Percentiles rank a stretch among this genome's conserved stretches.
These are phyloP conservation scores for Notamacropus eugenii DNA, from an alignment of 2,797 vertebrate species.

Conservation along the genomic window DNA sequence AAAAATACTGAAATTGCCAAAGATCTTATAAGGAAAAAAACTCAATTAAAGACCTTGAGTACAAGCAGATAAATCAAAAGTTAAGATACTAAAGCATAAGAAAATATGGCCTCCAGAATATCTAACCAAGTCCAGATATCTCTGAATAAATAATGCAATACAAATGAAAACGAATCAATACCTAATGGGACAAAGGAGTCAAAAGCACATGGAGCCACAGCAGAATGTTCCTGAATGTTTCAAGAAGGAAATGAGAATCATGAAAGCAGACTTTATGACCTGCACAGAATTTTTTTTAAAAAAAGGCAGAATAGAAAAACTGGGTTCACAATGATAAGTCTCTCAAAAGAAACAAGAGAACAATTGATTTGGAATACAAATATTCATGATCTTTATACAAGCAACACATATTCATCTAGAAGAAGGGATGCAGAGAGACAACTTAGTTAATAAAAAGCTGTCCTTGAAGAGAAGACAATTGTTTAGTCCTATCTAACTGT, in stretches of 20 bases:
- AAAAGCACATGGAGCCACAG: not conserved
- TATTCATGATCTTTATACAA: not conserved
- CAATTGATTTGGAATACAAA: not conserved
- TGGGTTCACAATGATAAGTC: not conserved
- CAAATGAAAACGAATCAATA: not conserved
- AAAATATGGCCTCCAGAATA: not conserved
- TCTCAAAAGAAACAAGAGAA: not conserved
- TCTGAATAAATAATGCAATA: not conserved
- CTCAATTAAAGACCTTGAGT: not conserved
- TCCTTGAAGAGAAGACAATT: not conserved
- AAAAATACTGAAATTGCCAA: not conserved
- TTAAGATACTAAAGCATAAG: not conserved
- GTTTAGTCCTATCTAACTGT: not conserved
- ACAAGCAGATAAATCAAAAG: not conserved
- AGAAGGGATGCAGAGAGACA: not conserved
- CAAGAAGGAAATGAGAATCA: not conserved
- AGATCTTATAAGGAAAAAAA: not conserved
- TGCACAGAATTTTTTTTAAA: not conserved
- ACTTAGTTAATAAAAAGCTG: not conserved
- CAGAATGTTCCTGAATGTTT: not conserved
- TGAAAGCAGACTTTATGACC: not conserved
- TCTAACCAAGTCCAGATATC: not conserved
- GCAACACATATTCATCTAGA: not conserved
- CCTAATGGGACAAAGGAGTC: not conserved
- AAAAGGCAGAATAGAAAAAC: not conserved